phyloP scores from a whole-genome alignment of 2,113 vertebrate genomes.

The Pavo muticus region DNA sequence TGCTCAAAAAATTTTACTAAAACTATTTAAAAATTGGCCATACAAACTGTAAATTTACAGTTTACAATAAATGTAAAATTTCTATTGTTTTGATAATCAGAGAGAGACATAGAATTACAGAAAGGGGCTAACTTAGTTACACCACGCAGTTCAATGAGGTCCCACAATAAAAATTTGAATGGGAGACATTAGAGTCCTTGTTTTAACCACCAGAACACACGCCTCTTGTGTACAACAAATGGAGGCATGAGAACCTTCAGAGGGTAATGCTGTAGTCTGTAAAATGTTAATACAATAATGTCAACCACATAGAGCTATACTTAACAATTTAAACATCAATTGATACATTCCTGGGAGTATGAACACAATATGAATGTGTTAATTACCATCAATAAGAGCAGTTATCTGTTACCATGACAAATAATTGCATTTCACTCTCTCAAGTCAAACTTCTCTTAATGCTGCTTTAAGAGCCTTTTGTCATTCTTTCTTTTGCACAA shows the following conservation, averaged over 20 bases:
- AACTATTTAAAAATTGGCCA: neutral
- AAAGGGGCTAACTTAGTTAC: neutral
- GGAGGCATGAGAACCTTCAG: neutral
- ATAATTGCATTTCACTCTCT: neutral
- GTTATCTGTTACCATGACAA: neutral
- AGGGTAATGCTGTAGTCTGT: neutral
- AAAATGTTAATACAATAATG: neutral
- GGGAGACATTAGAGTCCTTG: neutral
- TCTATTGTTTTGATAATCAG: neutral
- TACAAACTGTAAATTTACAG: neutral
- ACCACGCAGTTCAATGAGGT: neutral
- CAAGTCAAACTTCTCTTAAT: neutral
- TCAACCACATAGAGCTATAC: neutral
- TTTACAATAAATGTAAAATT: neutral
- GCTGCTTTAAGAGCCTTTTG: neutral
- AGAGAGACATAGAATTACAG: rapidly evolving
- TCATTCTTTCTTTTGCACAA: neutral
- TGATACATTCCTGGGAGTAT: neutral
- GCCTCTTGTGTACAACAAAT: neutral
- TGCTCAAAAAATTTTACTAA: neutral
- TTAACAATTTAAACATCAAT: neutral
- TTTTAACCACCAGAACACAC: neutral
- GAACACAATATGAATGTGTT: rapidly evolving
- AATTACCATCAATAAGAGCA: neutral
- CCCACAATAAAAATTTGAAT: neutral